These are phyloP conservation scores for Leptodactylus fallax DNA, from an alignment of 2,797 vertebrate genomes.

Conservation along the genomic window DNA sequence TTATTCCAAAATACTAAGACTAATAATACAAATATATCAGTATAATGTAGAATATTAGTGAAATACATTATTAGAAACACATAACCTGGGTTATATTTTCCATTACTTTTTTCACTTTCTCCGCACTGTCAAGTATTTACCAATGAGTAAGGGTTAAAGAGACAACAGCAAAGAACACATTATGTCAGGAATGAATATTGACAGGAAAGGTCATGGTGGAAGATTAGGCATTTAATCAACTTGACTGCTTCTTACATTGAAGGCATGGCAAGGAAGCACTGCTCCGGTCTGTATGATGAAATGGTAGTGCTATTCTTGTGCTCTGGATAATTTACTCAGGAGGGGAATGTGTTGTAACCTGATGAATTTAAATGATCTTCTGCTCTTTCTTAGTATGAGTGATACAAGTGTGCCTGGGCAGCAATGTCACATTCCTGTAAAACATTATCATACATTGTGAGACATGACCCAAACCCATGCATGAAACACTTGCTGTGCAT, in stretches of 20 bases:
- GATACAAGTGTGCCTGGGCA: not conserved
- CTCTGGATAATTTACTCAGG: conserved; percentile 45
- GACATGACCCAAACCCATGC: not conserved
- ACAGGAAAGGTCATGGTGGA: conserved; percentile 61
- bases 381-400: not conserved
- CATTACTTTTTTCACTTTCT: not conserved
- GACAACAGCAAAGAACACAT: conserved; percentile 8
- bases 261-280: conserved; percentile 30
- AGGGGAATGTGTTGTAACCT: conserved; percentile 11
- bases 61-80: not conserved
- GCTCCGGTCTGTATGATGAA: conserved; percentile 49
- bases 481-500: not conserved
- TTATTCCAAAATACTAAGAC: not conserved
- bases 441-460: not conserved
- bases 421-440: not conserved
- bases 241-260: conserved; percentile 55
- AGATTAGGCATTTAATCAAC: conserved; percentile 62
- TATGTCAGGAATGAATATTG: conserved; percentile 56
- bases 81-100: not conserved
- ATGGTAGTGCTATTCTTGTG: conserved; percentile 49
- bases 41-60: not conserved
- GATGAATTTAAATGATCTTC: conserved; percentile 36
- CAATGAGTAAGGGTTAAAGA: conserved; percentile 34
- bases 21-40: not conserved
- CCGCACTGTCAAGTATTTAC: not conserved